Conservation (phyloP, 2,888 invertebrate species). For the Drosophila nigritarsus region DNA sequence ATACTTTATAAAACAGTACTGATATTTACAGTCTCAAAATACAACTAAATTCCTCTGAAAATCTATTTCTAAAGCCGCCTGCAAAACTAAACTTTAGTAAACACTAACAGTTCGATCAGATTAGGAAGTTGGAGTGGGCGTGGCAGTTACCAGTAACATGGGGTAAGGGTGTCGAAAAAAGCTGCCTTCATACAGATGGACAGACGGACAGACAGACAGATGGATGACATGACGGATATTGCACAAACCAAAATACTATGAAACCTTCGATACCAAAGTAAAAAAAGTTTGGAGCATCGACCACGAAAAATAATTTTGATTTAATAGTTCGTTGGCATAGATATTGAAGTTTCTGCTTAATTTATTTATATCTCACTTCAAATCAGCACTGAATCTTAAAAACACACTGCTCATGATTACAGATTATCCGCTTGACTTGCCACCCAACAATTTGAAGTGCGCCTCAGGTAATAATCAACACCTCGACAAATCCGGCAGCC, state of each 20-base stretch:
- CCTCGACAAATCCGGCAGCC: slow-evolving; percentile 40
- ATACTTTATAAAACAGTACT: not conserved
- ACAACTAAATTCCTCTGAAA: not conserved
- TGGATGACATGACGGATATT: too few species aligned
- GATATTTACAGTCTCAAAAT: not conserved
- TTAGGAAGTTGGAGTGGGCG: too few species aligned
- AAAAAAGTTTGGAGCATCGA: not conserved
- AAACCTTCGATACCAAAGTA: too few species aligned
- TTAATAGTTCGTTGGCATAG: not conserved
- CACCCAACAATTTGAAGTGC: slow-evolving; percentile 13
- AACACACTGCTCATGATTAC: slow-evolving; percentile 18
- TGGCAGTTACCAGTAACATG: too few species aligned
- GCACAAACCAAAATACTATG: too few species aligned
- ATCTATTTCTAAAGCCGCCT: too few species aligned
- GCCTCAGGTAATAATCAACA: slow-evolving; percentile 68
- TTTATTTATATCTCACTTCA: not conserved
- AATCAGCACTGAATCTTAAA: not conserved
- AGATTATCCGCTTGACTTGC: slow-evolving; percentile 55
- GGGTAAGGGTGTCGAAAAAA: too few species aligned
- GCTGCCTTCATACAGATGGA: too few species aligned
- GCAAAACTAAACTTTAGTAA: too few species aligned
- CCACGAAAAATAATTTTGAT: not conserved
- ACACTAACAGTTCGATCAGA: too few species aligned
- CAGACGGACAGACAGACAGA: too few species aligned
- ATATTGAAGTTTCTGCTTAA: not conserved